Evolutionary conservation across 30 jellyfish, hydroid and myxozoan species (phyloP).

Genomic region (Cassiopea xamachana): DNA sequence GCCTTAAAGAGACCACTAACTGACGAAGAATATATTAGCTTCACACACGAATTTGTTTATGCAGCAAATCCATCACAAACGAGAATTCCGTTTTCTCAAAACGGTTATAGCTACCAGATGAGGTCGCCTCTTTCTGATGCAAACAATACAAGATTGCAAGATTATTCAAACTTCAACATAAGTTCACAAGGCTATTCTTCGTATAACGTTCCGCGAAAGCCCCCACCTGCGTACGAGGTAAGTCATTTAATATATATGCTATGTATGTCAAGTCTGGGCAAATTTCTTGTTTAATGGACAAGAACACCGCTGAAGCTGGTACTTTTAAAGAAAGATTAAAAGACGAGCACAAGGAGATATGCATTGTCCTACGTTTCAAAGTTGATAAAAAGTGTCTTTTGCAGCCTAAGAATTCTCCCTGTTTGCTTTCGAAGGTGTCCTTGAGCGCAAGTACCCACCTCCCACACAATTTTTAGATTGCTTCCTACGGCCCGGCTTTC

Average conservation of each 20-base stretch:
- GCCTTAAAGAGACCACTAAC: constrained; percentile 43
- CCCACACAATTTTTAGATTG: no score
- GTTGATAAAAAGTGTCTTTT: no score
- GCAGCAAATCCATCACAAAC: constrained; percentile 42
- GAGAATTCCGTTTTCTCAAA: constrained; percentile 22
- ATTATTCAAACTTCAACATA: constrained; percentile 22
- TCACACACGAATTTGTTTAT: constrained; percentile 50
- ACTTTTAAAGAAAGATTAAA: no score
- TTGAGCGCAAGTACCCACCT: no score
- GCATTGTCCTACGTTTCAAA: no score
- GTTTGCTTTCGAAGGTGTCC: no score
- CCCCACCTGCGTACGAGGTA: constrained; percentile 56
- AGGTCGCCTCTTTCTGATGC: constrained; percentile 47
- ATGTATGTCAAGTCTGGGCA: not conserved
- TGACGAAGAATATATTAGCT: constrained; percentile 55
- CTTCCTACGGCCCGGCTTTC: no score
- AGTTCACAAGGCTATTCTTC: constrained; percentile 21
- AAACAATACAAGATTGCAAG: constrained; percentile 28
- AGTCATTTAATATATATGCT: not conserved
- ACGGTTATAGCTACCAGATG: constrained; percentile 25
- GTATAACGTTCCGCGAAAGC: constrained; percentile 23
- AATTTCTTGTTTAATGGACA: not conserved
- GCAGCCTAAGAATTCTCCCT: no score
- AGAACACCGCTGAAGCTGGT: not conserved
- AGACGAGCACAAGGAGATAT: no score